Evolutionary conservation across 2,888 invertebrate genomes (phyloP), one percentile per base, ranked within the genome.

Genomic region (Ophion ellenae): DNA sequence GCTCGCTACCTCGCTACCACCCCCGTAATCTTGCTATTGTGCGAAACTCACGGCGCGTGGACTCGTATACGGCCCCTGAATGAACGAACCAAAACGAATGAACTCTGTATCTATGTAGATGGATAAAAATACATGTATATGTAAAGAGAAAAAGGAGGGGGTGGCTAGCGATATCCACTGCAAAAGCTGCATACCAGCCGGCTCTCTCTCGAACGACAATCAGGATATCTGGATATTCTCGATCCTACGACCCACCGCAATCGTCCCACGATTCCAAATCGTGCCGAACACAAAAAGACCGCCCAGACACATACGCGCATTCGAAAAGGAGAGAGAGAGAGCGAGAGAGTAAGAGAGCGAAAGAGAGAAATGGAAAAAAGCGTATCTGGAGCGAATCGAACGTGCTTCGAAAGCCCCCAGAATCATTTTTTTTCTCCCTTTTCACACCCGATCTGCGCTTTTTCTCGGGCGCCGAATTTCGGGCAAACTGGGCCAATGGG

Each of bases 21-120:
- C 70, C 84, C 87, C 86, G 87, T 90, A 91, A 91, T 90, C 91
- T 90, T 76, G 53, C 89, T 85, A 91, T 91, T 91, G 91, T 91
- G 89, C 83, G 69, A 83, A 88, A 81, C 85, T 88, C 80, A 71
- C 85, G 86, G 87, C 90, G 90, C 90, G 90, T 91, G 88, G 88
- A 89, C 89, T 86, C 88, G 89, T 90, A 90, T 90, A 90, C 87
- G 84, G 86, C 69, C 53, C 75, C 20, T 67, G 76, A 77, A 73
- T 64, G 69, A 77, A 69, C 78, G 77, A 77, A 73, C 73, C 70
- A 82, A 82, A 86, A 86, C 81, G 86, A 81, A 61, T 74, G 75
- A 75, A 40, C 14, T n/a, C 57, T 73, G 24, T 59, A 59, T 36
- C n/a, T 59, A 53, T 70, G 24, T 53, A 32, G 11, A 24, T 69